Percentiles rank a stretch among this genome's conserved stretches.
Evolutionary conservation across 2,888 invertebrate species (phyloP).

Genomic region (Pheosia tremula): DNA sequence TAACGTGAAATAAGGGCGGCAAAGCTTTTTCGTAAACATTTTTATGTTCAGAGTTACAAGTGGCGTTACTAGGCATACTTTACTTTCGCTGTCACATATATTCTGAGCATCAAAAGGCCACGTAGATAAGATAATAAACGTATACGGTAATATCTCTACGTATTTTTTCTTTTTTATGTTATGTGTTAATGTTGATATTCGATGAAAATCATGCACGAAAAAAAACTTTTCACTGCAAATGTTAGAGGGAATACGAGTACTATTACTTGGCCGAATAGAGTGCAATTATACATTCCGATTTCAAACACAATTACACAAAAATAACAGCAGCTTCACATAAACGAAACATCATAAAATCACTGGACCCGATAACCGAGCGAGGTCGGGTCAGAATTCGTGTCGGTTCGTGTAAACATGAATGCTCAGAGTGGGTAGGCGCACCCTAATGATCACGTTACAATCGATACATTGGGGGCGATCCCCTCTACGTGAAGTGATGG

Average conservation of each 20-base stretch:
- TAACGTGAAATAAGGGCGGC: slow-evolving; percentile 16
- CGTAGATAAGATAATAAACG: not conserved
- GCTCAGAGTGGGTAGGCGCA: slow-evolving; percentile 37
- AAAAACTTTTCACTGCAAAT: not conserved
- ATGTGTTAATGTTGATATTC: too few species aligned
- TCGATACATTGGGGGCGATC: slow-evolving; percentile 45
- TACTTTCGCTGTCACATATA: not conserved
- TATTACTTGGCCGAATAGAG: not conserved
- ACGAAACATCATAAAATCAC: slow-evolving; percentile 21
- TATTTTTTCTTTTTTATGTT: too few species aligned
- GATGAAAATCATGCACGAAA: not conserved
- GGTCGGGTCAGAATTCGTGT: slow-evolving; percentile 33
- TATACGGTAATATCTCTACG: not conserved
- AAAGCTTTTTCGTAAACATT: slow-evolving; percentile 7
- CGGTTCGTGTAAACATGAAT: slow-evolving; percentile 45
- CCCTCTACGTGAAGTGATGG: slow-evolving; percentile 22
- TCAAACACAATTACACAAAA: not conserved
- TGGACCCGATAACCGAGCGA: slow-evolving; percentile 32
- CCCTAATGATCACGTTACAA: slow-evolving; percentile 54
- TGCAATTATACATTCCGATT: not conserved
- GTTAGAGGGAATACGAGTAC: not conserved
- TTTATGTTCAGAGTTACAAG: slow-evolving; percentile 1
- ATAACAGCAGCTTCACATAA: slow-evolving; percentile 19
- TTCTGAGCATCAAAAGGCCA: not conserved
- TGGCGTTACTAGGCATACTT: not conserved